Evolutionary conservation across 1,140 invertebrate species (phyloP).

Genomic region (Nylanderia fulva): DNA sequence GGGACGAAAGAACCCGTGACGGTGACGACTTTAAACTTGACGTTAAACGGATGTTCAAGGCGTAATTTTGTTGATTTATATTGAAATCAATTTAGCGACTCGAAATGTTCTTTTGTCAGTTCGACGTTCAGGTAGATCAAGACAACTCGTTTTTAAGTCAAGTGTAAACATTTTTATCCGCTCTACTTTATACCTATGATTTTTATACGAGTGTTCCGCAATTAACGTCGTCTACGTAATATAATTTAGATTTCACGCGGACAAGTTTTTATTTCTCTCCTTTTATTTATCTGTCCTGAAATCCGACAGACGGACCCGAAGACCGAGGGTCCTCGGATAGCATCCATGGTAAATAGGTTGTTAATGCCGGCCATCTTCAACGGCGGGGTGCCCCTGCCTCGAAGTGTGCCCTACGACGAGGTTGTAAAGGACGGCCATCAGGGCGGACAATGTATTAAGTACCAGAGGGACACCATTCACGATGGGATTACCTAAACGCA

Average conservation of each 20-base stretch:
- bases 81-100: background rate
- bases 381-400: slow-evolving; percentile 48
- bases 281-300: slow-evolving; percentile 24
- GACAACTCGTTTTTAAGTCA: slow-evolving; percentile 18
- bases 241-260: background rate
- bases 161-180: background rate
- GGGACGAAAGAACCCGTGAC: slow-evolving; percentile 33
- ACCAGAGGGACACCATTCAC: slow-evolving; percentile 82
- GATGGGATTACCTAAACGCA: slow-evolving; percentile 82
- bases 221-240: background rate
- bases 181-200: background rate
- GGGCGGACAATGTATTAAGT: slow-evolving; percentile 83
- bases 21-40: slow-evolving; percentile 49
- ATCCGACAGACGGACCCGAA: slow-evolving; percentile 21
- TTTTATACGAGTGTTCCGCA: background rate
- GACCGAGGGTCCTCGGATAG: slow-evolving; percentile 55
- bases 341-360: slow-evolving; percentile 80
- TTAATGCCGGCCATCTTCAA: slow-evolving; percentile 79
- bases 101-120: background rate
- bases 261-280: no score
- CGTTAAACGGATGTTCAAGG: slow-evolving; percentile 10
- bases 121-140: background rate
- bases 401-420: slow-evolving; percentile 74
- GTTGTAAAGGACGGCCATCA: slow-evolving; percentile 82
- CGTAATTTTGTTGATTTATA: slow-evolving; percentile 18